phyloP scores from a whole-genome alignment of 2,888 invertebrate genomes.

The Mythimna lalbum region DNA sequence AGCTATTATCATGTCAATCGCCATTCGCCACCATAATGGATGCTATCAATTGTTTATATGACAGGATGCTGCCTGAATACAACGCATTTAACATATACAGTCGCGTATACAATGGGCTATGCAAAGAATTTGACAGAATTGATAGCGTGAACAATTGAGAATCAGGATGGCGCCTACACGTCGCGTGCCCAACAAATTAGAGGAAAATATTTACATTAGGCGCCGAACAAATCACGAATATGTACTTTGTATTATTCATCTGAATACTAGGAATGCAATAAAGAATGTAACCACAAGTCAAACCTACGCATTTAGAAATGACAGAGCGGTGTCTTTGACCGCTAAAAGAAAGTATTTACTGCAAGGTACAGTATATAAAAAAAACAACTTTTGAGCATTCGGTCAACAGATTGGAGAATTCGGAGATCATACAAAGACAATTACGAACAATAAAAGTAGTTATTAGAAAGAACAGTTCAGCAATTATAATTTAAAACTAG shows the following conservation, averaged over 20 bases:
- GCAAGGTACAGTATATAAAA: not conserved
- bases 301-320: conserved; percentile 15
- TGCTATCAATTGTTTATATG: conserved; percentile 61
- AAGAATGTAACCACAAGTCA: conserved; percentile 9
- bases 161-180: conserved; percentile 44
- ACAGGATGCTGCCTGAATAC: conserved; percentile 42
- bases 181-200: conserved; percentile 2
- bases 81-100: conserved; percentile 13
- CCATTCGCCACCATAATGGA: conserved; percentile 54
- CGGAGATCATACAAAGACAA: conserved; percentile 38
- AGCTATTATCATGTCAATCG: conserved; percentile 68
- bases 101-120: not conserved
- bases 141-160: conserved; percentile 24
- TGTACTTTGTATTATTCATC: conserved; percentile 3
- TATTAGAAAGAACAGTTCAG: conserved; percentile 36
- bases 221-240: not conserved
- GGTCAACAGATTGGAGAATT: not conserved
- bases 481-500: conserved; percentile 43
- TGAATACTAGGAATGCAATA: conserved; percentile 16
- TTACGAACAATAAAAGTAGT: conserved; percentile 45
- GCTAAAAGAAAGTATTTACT: conserved; percentile 33
- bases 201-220: conserved; percentile 21
- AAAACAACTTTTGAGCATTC: not conserved
- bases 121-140: conserved; percentile 26
- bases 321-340: not conserved